Percentiles rank a stretch among this genome's conserved stretches.
Evolutionary conservation across 2,888 invertebrate genomes (phyloP).

Genomic region (Synanthedon formicaeformis): DNA sequence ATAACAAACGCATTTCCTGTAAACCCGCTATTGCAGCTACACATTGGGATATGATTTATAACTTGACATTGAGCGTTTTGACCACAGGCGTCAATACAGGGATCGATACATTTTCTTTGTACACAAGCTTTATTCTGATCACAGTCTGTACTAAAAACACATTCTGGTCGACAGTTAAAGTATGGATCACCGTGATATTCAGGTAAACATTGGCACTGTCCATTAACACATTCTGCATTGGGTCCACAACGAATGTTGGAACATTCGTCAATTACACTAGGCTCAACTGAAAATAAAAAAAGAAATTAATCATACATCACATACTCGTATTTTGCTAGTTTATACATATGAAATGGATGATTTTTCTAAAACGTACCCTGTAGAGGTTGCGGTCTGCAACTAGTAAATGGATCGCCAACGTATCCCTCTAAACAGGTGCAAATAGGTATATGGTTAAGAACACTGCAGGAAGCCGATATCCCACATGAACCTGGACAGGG

Average conservation of each 20-base stretch:
- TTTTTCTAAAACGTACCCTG: conserved; percentile 45
- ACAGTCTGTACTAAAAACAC: conserved; percentile 82
- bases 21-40: conserved; percentile 74
- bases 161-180: conserved; percentile 81
- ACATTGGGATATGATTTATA: conserved; percentile 76
- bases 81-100: conserved; percentile 80
- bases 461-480: conserved; percentile 69
- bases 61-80: conserved; percentile 71
- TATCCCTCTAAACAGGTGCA: conserved; percentile 80
- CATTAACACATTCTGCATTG: conserved; percentile 75
- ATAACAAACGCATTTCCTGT: conserved; percentile 69
- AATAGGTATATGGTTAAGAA: conserved; percentile 80
- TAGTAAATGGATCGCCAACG: conserved; percentile 80
- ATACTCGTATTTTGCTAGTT: too few relatives aligned
- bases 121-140: conserved; percentile 77
- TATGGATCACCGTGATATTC: conserved; percentile 83
- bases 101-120: conserved; percentile 80
- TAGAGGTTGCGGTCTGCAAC: conserved; percentile 63
- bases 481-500: conserved; percentile 86
- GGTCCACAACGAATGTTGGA: conserved; percentile 77
- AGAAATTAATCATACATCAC: too few relatives aligned
- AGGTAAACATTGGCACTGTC: conserved; percentile 77
- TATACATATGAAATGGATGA: too few relatives aligned
- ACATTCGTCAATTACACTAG: conserved; percentile 71
- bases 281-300: conserved; percentile 33